phyloP scores from a whole-genome alignment of 1,140 invertebrate genomes.

The Cheumatopsyche charites region DNA sequence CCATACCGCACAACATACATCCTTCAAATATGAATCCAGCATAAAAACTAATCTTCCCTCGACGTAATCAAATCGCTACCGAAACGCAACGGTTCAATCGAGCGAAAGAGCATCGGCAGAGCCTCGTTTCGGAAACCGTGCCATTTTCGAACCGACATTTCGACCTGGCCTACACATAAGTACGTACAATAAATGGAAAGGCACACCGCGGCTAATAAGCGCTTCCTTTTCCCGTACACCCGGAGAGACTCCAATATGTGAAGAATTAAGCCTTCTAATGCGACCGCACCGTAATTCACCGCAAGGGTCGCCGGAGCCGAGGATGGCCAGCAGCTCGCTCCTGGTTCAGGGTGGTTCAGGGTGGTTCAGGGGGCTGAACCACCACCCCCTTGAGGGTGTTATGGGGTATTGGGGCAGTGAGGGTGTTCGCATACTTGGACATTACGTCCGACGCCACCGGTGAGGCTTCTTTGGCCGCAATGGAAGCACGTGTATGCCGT shows the following conservation, averaged over 20 bases:
- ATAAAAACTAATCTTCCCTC: no score
- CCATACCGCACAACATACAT: no score
- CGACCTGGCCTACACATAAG: no score
- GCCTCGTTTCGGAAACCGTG: no score
- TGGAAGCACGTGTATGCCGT: conserved; percentile 29
- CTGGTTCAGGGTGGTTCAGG: not conserved
- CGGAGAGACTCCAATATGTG: conserved; percentile 8
- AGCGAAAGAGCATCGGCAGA: no score
- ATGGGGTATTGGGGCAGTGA: no score
- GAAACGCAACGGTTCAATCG: no score
- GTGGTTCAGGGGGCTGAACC: not conserved
- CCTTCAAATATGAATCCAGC: no score
- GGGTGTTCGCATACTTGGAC: not conserved
- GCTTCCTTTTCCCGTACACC: conserved; percentile 10
- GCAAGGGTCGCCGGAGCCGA: not conserved
- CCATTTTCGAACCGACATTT: no score
- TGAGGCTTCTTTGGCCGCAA: conserved; percentile 43
- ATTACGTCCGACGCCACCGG: conserved; percentile 15
- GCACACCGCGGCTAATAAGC: conserved; percentile 3
- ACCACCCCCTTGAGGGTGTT: no score
- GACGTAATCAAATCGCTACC: no score
- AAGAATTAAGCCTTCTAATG: conserved; percentile 27
- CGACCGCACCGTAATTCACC: not conserved
- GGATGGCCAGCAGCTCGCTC: not conserved
- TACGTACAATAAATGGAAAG: no score